Conservation (phyloP, 1,140 invertebrate genomes). For the Idris sp. region DNA sequence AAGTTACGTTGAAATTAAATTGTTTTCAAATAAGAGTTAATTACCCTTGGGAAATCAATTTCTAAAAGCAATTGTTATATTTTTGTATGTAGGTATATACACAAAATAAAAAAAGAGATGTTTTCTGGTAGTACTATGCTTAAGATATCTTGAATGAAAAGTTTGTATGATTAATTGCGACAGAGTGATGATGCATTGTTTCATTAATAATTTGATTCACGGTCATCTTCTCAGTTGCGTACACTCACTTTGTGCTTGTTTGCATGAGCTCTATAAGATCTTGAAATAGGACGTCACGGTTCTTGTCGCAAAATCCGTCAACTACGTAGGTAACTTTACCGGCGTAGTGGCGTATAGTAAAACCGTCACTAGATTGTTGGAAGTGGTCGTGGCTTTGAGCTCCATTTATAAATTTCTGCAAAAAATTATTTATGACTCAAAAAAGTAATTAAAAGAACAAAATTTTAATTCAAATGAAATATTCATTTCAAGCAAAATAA, state of each 20-base stretch:
- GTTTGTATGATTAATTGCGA: constrained; percentile 37
- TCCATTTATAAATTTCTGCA: constrained; percentile 81
- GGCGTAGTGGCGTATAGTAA: constrained; percentile 86
- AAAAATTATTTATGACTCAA: too few species aligned
- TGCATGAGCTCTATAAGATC: constrained; percentile 88
- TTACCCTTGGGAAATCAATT: too few species aligned
- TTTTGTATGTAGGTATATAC: too few species aligned
- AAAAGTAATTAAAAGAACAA: too few species aligned
- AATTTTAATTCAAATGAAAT: constrained; percentile 6
- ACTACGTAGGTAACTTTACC: constrained; percentile 85
- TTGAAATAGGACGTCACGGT: constrained; percentile 85
- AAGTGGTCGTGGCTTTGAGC: constrained; percentile 82
- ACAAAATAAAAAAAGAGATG: too few species aligned
- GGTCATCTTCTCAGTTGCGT: constrained; percentile 17
- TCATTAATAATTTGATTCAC: constrained; percentile 39
- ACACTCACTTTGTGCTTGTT: constrained; percentile 82
- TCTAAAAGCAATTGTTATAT: too few species aligned
- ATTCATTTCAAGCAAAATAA: too few species aligned
- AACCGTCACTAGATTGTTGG: constrained; percentile 80
- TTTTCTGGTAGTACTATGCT: too few species aligned
- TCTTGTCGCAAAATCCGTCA: constrained; percentile 87
- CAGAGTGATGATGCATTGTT: constrained; percentile 35
- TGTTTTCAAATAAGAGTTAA: too few species aligned
- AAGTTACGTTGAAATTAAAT: too few species aligned
- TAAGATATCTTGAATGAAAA: constrained; percentile 7